Conservation (phyloP, 1,140 invertebrate species). For the Portunus trituberculatus region DNA sequence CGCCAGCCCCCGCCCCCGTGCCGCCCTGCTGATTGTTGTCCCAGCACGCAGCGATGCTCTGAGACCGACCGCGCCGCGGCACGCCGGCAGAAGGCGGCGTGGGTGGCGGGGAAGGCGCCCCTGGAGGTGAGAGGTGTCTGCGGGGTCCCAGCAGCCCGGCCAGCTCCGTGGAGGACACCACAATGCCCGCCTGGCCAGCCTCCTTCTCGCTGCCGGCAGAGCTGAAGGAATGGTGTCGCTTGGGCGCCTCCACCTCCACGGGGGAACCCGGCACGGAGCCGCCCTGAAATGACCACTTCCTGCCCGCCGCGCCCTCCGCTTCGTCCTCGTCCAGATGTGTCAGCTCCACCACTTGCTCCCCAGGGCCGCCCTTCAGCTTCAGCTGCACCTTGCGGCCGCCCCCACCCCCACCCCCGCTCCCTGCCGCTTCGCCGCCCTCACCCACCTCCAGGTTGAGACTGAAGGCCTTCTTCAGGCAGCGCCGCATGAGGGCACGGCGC, state of each 20-base stretch:
- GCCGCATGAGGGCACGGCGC: slow-evolving; percentile 10
- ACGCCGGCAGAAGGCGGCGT: slow-evolving; percentile 56
- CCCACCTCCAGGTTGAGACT: slow-evolving; percentile 71
- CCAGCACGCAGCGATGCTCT: slow-evolving; percentile 75
- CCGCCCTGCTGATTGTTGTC: slow-evolving; percentile 47
- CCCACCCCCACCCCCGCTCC: slow-evolving; percentile 34
- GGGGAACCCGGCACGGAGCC: slow-evolving; percentile 60
- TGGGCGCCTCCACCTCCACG: slow-evolving; percentile 74
- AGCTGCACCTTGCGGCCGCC: slow-evolving; percentile 65
- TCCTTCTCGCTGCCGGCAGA: slow-evolving; percentile 63
- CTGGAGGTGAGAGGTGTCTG: slow-evolving; percentile 69
- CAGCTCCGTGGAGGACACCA: slow-evolving; percentile 72
- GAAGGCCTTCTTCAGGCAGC: slow-evolving; percentile 70
- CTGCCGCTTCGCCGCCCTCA: background rate
- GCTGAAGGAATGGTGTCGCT: slow-evolving; percentile 76
- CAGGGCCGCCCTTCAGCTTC: slow-evolving; percentile 64
- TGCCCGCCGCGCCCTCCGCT: slow-evolving; percentile 58
- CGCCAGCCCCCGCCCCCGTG: slow-evolving; percentile 30
- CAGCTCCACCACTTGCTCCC: slow-evolving; percentile 66
- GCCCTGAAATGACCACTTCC: slow-evolving; percentile 76
- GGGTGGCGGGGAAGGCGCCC: slow-evolving; percentile 57
- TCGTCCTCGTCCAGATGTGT: slow-evolving; percentile 72
- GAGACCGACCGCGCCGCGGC: slow-evolving; percentile 71
- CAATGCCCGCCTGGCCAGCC: slow-evolving; percentile 71
- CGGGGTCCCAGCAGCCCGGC: slow-evolving; percentile 59